Evolutionary conservation across 2,888 invertebrate genomes (phyloP).

Genomic region (Rhagonycha fulva): DNA sequence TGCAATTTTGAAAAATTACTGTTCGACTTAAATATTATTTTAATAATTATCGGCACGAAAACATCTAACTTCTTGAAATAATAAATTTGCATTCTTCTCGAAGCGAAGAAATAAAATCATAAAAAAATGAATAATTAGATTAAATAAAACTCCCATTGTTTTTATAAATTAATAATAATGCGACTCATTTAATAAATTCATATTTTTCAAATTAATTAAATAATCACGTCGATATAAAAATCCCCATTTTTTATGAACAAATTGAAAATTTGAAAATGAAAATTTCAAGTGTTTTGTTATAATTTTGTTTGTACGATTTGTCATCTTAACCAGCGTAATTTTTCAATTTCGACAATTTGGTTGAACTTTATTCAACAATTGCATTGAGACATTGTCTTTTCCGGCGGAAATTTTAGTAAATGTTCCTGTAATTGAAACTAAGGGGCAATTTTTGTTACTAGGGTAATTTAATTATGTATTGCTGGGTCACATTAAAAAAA

Average conservation of each 20-base stretch:
- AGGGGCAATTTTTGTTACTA: not conserved
- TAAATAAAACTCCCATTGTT: not conserved
- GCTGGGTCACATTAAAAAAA: not conserved
- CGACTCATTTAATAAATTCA: not conserved
- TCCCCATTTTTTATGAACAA: not conserved
- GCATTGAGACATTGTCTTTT: constrained; percentile 2
- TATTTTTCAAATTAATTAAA: not conserved
- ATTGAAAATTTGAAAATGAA: not conserved
- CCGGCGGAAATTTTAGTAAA: constrained; percentile 2
- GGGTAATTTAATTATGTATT: not conserved
- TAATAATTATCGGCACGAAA: too few species aligned
- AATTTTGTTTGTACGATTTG: not conserved
- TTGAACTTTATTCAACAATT: not conserved
- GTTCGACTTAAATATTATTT: too few species aligned
- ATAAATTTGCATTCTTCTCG: not conserved
- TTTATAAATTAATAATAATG: not conserved
- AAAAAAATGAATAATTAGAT: not conserved
- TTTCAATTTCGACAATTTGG: constrained; percentile 12
- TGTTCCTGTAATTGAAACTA: not conserved
- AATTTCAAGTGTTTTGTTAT: not conserved
- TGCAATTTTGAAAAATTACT: too few species aligned
- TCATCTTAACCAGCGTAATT: not conserved
- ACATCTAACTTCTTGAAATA: not conserved
- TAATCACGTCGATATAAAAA: too few species aligned
- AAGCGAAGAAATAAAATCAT: too few species aligned